phyloP scores from a whole-genome alignment of 2,113 vertebrate genomes.

The Andinoacara biseriatus region DNA sequence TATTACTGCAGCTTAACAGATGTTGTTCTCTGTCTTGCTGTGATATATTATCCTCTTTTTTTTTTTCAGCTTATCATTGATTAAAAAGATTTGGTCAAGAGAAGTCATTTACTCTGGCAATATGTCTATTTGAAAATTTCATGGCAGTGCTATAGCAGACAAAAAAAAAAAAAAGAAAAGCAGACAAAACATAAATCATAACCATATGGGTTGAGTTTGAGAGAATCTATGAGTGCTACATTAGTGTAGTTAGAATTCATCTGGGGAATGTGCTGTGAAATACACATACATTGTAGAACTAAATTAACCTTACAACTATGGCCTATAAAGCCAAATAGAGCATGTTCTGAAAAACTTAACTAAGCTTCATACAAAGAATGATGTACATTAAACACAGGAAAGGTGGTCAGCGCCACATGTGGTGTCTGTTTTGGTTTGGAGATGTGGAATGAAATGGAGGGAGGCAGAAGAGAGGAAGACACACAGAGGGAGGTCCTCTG shows the following conservation, averaged over 20 bases:
- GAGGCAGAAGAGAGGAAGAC: constrained; percentile 28
- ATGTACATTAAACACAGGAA: constrained; percentile 53
- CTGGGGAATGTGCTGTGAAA: constrained; percentile 58
- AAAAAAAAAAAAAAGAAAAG: constrained; percentile 69
- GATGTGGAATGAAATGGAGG: constrained; percentile 46
- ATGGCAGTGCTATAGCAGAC: constrained; percentile 49
- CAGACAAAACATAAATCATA: constrained; percentile 49
- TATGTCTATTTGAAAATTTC: constrained; percentile 63
- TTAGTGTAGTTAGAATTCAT: constrained; percentile 50
- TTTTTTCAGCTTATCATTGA: constrained; percentile 43
- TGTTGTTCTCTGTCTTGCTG: constrained; percentile 39
- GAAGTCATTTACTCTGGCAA: constrained; percentile 45
- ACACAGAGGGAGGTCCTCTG: constrained; percentile 41
- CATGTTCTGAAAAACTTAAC: constrained; percentile 36
- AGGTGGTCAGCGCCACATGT: constrained; percentile 62
- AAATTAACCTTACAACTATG: constrained; percentile 54
- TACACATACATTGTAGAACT: constrained; percentile 60
- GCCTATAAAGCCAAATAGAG: constrained; percentile 58
- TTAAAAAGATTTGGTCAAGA: constrained; percentile 46
- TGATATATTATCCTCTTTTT: neutral
- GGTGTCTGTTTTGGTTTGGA: constrained; percentile 61
- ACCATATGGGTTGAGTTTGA: constrained; percentile 57
- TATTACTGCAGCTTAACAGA: constrained; percentile 51
- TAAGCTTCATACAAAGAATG: neutral
- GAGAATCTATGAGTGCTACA: constrained; percentile 28